phyloP scores from a whole-genome alignment of 1,140 invertebrate species.

The Ips typographus region DNA sequence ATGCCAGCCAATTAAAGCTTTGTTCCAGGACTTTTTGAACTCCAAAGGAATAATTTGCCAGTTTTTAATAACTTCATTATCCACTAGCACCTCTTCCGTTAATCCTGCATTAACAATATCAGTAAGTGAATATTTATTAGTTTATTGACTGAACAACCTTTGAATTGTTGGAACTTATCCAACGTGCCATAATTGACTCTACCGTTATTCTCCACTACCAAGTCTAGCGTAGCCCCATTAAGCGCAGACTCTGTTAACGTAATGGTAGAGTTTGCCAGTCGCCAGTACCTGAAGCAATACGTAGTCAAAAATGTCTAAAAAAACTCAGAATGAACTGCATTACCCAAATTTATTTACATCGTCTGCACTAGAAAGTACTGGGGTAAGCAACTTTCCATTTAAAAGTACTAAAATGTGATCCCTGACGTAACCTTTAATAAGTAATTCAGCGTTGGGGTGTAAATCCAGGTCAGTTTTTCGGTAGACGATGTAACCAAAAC shows the following conservation, averaged over 20 bases:
- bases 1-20: constrained; percentile 33
- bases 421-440: constrained; percentile 54
- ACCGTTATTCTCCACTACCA: constrained; percentile 64
- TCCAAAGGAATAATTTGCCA: constrained; percentile 60
- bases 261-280: constrained; percentile 46
- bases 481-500: constrained; percentile 62
- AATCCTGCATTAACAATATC: constrained; percentile 50
- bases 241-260: constrained; percentile 35
- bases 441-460: constrained; percentile 44
- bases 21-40: constrained; percentile 54
- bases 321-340: not conserved
- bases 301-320: not conserved
- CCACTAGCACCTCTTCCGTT: constrained; percentile 53
- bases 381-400: constrained; percentile 51
- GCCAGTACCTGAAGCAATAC: constrained; percentile 47
- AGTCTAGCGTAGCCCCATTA: constrained; percentile 52
- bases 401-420: constrained; percentile 59
- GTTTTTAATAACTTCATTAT: constrained; percentile 49
- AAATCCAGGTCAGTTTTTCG: constrained; percentile 46
- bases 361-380: constrained; percentile 39
- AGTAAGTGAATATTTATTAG: not conserved
- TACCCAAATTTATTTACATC: constrained; percentile 54
- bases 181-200: constrained; percentile 59
- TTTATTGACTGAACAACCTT: constrained; percentile 49
- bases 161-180: constrained; percentile 53